Evolutionary conservation across 2,113 vertebrate species (phyloP).

Genomic region (Corythaixoides concolor): DNA sequence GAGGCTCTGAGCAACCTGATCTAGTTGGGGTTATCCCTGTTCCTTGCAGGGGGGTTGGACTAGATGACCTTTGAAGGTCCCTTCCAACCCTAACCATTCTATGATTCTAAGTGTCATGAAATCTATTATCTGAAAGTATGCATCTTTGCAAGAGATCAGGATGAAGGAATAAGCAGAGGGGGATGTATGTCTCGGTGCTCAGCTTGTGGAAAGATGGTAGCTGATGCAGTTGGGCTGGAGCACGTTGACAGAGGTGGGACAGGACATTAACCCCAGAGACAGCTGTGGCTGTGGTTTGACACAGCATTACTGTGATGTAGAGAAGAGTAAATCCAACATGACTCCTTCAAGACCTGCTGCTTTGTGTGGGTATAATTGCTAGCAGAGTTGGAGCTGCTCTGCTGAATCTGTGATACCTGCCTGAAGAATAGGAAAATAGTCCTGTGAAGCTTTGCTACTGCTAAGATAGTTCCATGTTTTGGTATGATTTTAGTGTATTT

Average conservation of each 20-base stretch:
- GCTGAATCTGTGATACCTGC: not conserved
- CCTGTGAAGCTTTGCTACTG: not conserved
- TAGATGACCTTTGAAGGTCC: too few relatives aligned
- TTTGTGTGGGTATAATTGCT: not conserved
- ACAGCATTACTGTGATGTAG: not conserved
- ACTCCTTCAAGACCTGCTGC: not conserved
- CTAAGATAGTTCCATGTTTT: not conserved
- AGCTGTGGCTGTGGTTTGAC: not conserved
- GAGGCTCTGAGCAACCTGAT: too few relatives aligned
- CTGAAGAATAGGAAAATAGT: not conserved
- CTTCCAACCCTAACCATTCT: too few relatives aligned
- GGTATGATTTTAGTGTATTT: not conserved
- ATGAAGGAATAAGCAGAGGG: not conserved
- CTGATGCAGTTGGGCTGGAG: not conserved
- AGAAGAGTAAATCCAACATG: rapidly evolving
- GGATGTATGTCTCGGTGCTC: not conserved
- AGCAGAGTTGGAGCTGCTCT: not conserved
- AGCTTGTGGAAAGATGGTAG: not conserved
- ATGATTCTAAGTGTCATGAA: rapidly evolving
- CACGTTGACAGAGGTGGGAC: rapidly evolving
- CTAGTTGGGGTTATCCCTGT: too few relatives aligned
- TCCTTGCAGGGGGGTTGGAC: too few relatives aligned
- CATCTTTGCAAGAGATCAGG: not conserved
- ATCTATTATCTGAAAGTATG: rapidly evolving
- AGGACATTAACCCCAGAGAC: not conserved